phyloP scores from a whole-genome alignment of 2,113 vertebrate species.

The Phoxinus phoxinus region DNA sequence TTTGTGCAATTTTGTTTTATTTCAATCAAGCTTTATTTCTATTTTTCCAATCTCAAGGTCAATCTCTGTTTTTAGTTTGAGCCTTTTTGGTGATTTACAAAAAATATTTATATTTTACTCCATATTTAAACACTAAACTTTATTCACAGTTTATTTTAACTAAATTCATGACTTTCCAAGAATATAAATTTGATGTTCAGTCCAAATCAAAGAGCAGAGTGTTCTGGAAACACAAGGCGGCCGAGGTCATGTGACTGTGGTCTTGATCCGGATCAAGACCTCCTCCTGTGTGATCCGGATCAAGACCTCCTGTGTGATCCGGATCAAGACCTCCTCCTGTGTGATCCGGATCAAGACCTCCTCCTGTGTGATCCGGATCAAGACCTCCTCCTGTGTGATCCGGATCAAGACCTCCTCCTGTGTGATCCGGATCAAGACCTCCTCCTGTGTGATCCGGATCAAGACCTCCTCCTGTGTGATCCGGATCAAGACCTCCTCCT shows the following conservation, averaged over 20 bases:
- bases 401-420: no score
- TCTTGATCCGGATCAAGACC: no score
- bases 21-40: background rate
- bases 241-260: slow-evolving; percentile 76
- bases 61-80: background rate
- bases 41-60: background rate
- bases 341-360: no score
- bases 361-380: no score
- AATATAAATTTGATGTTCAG: slow-evolving; percentile 58
- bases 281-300: no score
- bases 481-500: no score
- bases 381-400: no score
- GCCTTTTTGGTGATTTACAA: background rate
- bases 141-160: background rate
- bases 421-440: no score
- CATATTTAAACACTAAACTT: background rate
- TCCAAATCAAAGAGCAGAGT: slow-evolving; percentile 86
- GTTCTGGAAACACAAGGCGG: slow-evolving; percentile 83
- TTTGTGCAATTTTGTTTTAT: background rate
- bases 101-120: background rate
- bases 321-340: no score
- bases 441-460: no score
- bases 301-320: no score
- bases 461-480: no score
- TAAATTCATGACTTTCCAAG: background rate